These are phyloP conservation scores for Leucophora obtusa DNA, from an alignment of 2,888 invertebrate genomes.

Conservation along the genomic window DNA sequence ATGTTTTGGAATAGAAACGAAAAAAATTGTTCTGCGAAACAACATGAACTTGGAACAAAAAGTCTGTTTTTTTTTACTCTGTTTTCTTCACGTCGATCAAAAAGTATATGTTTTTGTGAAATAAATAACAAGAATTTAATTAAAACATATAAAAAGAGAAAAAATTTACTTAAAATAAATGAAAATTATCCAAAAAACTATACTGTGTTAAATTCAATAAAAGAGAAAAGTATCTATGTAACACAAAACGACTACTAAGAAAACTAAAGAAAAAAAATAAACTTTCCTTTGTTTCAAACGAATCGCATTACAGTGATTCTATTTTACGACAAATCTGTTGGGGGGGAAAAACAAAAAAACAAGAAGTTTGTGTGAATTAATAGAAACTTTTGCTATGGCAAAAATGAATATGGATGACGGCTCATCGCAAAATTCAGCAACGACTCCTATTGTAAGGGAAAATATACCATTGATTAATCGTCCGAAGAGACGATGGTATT, in stretches of 20 bases:
- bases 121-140: constrained; percentile 5
- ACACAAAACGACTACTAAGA: constrained; percentile 34
- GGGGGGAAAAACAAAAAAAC: neutral
- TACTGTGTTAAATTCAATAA: neutral
- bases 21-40: no score
- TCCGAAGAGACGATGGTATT: constrained; percentile 81
- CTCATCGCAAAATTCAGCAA: constrained; percentile 79
- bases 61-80: no score
- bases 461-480: constrained; percentile 86
- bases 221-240: constrained; percentile 28
- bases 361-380: constrained; percentile 59
- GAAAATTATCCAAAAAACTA: neutral
- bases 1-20: no score
- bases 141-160: neutral
- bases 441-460: constrained; percentile 81
- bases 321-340: neutral
- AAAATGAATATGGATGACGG: constrained; percentile 75
- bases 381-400: constrained; percentile 55
- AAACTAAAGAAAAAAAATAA: constrained; percentile 11
- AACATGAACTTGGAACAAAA: no score
- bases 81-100: no score
- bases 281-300: constrained; percentile 48
- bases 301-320: constrained; percentile 1
- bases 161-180: neutral
- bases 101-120: constrained; percentile 34